A percentile compares a stretch with the other conserved stretches of the same genome.
phyloP scores from a whole-genome alignment of 37 sponge, comb jelly and placozoan species.

The Tethya wilhelma region DNA sequence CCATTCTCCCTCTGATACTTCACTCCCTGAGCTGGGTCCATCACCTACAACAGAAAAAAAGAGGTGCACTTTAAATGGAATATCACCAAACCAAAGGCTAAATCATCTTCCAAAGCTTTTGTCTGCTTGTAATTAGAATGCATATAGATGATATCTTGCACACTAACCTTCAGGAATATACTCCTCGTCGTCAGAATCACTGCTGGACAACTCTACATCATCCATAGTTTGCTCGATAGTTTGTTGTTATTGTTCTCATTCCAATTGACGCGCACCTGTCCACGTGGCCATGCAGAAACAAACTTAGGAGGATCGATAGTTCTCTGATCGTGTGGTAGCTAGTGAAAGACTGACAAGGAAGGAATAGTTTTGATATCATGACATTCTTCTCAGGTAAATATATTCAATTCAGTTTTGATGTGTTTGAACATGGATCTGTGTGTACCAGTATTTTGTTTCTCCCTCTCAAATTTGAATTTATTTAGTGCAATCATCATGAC shows the following conservation, averaged over 20 bases:
- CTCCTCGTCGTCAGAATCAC: constrained; percentile 71
- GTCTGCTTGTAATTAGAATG: not conserved
- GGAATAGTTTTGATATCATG: no score
- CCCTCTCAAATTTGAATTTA: no score
- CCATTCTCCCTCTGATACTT: constrained; percentile 17
- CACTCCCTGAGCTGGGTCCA: constrained; percentile 13
- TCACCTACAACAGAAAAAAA: not conserved
- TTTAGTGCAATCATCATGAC: not conserved
- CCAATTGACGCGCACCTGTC: not conserved
- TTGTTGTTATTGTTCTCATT: no score
- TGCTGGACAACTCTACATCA: constrained; percentile 33
- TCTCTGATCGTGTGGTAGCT: no score
- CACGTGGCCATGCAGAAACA: no score
- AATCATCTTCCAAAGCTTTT: not conserved
- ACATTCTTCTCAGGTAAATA: no score
- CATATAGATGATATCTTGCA: not conserved
- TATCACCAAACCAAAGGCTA: not conserved
- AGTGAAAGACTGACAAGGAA: no score
- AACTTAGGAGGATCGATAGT: no score
- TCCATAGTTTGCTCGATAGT: no score
- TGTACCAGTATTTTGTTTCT: no score
- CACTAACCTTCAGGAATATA: constrained; percentile 75
- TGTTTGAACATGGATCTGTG: no score
- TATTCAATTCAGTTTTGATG: no score
- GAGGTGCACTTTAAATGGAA: constrained; percentile 26